These are phyloP conservation scores for Bungarus multicinctus DNA, from an alignment of 2,113 vertebrate species.

Conservation along the genomic window DNA sequence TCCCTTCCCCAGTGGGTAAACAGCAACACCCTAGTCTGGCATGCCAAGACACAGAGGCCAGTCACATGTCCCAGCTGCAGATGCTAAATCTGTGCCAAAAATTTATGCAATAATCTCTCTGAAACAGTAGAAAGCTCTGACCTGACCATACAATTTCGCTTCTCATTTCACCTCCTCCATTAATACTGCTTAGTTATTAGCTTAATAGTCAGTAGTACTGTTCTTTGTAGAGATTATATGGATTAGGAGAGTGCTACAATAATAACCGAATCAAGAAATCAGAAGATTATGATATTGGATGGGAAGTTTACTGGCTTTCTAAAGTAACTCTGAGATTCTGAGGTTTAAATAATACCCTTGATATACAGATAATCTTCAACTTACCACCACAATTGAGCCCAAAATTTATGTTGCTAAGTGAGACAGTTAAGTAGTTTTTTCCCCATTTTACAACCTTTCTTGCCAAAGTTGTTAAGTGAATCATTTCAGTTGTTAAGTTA, in stretches of 20 bases:
- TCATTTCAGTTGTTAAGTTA: background rate
- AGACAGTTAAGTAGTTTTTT: background rate
- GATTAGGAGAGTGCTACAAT: background rate
- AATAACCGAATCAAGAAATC: background rate
- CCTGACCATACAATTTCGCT: constrained; percentile 38
- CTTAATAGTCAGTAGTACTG: background rate
- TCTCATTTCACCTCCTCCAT: constrained; percentile 39
- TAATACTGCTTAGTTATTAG: background rate
- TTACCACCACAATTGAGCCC: background rate
- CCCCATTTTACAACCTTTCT: background rate
- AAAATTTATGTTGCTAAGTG: background rate
- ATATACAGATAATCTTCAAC: background rate
- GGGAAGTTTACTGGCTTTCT: background rate
- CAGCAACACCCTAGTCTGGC: constrained; percentile 44
- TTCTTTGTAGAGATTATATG: background rate
- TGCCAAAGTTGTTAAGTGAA: background rate
- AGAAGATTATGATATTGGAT: background rate
- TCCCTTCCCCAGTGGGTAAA: constrained; percentile 48
- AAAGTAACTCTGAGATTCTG: background rate
- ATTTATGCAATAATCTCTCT: constrained; percentile 31
- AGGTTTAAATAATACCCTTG: background rate
- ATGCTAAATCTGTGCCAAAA: constrained; percentile 56
- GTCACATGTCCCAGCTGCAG: constrained; percentile 51
- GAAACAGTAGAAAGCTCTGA: constrained; percentile 32
- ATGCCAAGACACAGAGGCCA: constrained; percentile 32